Evolutionary conservation across 2,113 vertebrate species (phyloP).

Genomic region (Microtus pennsylvanicus): DNA sequence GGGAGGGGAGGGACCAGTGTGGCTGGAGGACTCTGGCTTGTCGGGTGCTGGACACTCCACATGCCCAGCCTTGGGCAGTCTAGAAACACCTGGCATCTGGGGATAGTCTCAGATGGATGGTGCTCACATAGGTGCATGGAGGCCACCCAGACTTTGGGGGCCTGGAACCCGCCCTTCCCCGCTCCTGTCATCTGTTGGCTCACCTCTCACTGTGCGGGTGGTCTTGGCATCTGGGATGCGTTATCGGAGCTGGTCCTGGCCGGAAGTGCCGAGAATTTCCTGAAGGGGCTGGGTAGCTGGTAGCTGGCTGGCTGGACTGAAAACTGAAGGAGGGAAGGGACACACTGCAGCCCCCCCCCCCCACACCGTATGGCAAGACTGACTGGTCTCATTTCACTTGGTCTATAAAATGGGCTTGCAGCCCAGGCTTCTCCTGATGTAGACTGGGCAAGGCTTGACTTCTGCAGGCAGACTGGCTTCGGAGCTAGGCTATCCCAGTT

Average conservation of each 20-base stretch:
- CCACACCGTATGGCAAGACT: fast-evolving
- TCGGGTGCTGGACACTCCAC: not conserved
- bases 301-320: not conserved
- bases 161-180: fast-evolving
- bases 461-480: not conserved
- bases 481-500: not conserved
- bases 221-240: slow-evolving; percentile 49
- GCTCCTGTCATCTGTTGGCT: fast-evolving
- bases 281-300: not conserved
- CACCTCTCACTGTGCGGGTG: not conserved
- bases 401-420: not conserved
- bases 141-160: not conserved
- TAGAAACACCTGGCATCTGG: not conserved
- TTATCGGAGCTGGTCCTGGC: slow-evolving; percentile 43
- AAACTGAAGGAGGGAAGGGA: not conserved
- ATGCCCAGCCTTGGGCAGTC: fast-evolving
- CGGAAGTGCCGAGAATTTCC: not conserved
- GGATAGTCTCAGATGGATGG: not conserved
- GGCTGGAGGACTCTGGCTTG: fast-evolving
- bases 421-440: not conserved
- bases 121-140: not conserved
- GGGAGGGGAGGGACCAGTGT: fast-evolving
- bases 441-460: not conserved
- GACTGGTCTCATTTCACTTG: not conserved
- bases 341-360: fast-evolving